A percentile compares a stretch with the other conserved stretches of the same genome.
Evolutionary conservation across 2,797 vertebrate genomes (phyloP).

Genomic region (Brotula barbata): DNA sequence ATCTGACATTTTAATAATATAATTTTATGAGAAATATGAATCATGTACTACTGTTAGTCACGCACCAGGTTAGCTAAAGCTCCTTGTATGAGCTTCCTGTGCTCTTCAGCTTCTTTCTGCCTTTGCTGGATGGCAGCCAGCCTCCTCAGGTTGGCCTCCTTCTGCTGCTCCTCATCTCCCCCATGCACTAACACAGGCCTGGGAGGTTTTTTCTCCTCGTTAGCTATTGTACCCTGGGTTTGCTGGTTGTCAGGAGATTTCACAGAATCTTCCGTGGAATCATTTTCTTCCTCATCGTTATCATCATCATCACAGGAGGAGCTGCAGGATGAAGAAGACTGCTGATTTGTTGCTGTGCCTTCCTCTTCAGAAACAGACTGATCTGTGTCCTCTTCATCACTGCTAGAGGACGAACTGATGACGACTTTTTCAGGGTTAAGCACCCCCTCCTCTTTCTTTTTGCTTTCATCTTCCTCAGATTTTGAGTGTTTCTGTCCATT

Average conservation of each 20-base stretch:
- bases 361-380: too few relatives aligned
- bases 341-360: background rate
- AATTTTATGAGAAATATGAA: too few relatives aligned
- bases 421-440: background rate
- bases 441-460: background rate
- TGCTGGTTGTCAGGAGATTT: conserved; percentile 7
- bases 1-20: too few relatives aligned
- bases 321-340: conserved; percentile 31
- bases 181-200: conserved; percentile 11
- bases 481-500: conserved; percentile 1
- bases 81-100: conserved; percentile 87
- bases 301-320: conserved; percentile 43
- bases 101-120: conserved; percentile 81
- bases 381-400: conserved; percentile 19
- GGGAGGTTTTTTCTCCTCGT: conserved; percentile 10
- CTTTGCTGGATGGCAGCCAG: conserved; percentile 88
- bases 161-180: conserved; percentile 67
- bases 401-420: conserved; percentile 28
- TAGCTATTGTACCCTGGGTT: conserved; percentile 12
- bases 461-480: conserved; percentile 8
- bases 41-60: too few relatives aligned
- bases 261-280: conserved; percentile 1
- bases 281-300: background rate
- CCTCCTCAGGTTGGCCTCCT: conserved; percentile 86
- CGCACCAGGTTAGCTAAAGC: conserved; percentile 87